Base-by-base conservation (phyloP, 2,888 invertebrate genomes). In the Nasonia oneida region DNA sequence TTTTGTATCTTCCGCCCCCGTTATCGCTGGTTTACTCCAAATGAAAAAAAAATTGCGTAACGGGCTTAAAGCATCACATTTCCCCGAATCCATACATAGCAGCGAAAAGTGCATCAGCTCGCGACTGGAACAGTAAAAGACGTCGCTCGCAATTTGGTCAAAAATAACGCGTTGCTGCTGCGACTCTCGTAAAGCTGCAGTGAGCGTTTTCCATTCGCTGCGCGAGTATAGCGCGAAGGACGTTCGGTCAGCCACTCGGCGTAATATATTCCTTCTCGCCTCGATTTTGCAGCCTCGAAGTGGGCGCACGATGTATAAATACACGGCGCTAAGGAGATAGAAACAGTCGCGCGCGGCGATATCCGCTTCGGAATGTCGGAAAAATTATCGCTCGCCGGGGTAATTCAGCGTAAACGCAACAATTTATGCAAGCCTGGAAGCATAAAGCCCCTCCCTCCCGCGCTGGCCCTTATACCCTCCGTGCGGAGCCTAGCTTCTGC, bases 401-500 rank as follows among this genome's bases (percentile, higher is more conserved):
- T 42, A 75, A 80, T 64, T 76, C 57, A 37, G 70, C 76, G 33
- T 81, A 61, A 76, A 81, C 71, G 81, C 76, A 77, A 77, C 80
- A 76, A 80, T 81, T 81, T 80, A 76, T 76, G 81, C 84, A 74
- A 39, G 18, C 14, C 57, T 57, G 33, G 39, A 53, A 81, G 73
- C 61, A 74, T 81, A 81, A 73, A 71, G 47, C 8, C 29, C 29
- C 29, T 29, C 1, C 29, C 29, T 8, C 3, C 3, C 15, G 50
- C 2, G 53, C 53, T 53, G 15, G 15, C 53, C 53, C 53, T 18
- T 15, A 37, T 37, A 37, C 4, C 18, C 10, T 10, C 18, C 4
- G 29, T 29, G 29, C 57, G 23, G n/a, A 8, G 57, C 0, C 57
- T 18, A 8, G 8, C n/a, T n/a, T 61, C n/a, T n/a, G n/a, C 57